These are phyloP conservation scores for Enteromius radiatus DNA, from an alignment of 2,797 vertebrate genomes.

Conservation along the genomic window DNA sequence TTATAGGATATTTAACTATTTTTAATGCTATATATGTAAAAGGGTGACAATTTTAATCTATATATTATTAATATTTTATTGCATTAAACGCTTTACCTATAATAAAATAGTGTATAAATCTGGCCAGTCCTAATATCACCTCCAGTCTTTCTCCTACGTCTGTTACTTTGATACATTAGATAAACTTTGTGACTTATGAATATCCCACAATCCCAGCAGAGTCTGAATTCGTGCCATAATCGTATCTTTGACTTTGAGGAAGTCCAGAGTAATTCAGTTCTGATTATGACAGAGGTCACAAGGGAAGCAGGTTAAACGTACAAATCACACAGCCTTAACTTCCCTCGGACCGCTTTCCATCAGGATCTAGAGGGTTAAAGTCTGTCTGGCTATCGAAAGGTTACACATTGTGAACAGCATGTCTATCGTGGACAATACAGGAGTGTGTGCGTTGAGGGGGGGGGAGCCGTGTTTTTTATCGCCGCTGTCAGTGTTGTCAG, in stretches of 20 bases:
- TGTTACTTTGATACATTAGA: neutral
- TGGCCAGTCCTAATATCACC: neutral
- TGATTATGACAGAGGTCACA: conserved; percentile 32
- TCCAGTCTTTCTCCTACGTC: neutral
- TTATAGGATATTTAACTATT: neutral
- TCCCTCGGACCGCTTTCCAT: conserved; percentile 66
- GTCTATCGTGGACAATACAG: conserved; percentile 82
- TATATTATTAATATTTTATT: neutral
- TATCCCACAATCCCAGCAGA: conserved; percentile 15
- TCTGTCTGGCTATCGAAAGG: conserved; percentile 82
- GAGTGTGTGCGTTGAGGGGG: conserved; percentile 65
- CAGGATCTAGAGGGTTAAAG: conserved; percentile 70
- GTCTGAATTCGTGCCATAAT: neutral
- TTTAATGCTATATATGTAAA: neutral
- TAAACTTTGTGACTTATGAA: conserved; percentile 7
- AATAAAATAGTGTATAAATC: neutral
- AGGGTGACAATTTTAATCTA: neutral
- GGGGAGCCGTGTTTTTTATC: conserved; percentile 78
- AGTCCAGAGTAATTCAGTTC: conserved; percentile 31
- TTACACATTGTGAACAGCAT: conserved; percentile 86
- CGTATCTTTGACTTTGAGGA: conserved; percentile 9
- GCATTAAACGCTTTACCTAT: neutral
- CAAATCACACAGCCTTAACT: conserved; percentile 11
- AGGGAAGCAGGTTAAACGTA: conserved; percentile 34
- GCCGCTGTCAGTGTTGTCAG: conserved; percentile 80